Evolutionary conservation across 2,888 invertebrate species (phyloP).

Genomic region (Melanargia galathea): DNA sequence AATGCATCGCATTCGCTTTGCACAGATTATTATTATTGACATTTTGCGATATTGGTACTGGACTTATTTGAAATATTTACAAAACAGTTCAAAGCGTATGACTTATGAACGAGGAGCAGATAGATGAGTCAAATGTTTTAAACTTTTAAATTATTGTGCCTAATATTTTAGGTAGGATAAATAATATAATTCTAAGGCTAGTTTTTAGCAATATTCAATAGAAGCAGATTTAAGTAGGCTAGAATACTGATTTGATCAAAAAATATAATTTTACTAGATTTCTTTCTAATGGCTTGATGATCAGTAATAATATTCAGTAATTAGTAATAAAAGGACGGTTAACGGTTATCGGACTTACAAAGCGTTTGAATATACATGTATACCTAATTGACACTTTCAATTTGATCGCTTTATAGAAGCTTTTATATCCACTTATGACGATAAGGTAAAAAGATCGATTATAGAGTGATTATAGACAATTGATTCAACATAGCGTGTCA

Average conservation of each 20-base stretch:
- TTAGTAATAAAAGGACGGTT: conserved; percentile 31
- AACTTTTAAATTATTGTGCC: neutral
- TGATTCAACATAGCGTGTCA: conserved; percentile 66
- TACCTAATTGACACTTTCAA: conserved; percentile 54
- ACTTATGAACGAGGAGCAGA: neutral
- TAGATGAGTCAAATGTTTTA: neutral
- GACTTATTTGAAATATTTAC: conserved; percentile 10
- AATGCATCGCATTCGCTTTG: conserved; percentile 44
- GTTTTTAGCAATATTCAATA: neutral
- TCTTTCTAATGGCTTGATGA: conserved; percentile 9
- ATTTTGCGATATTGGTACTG: conserved; percentile 28
- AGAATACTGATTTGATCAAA: neutral
- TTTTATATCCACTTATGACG: conserved; percentile 60
- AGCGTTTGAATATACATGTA: conserved; percentile 40
- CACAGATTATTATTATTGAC: conserved; percentile 37
- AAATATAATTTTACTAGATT: neutral
- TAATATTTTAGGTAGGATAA: neutral
- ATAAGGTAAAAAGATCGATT: conserved; percentile 30
- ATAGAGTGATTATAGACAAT: conserved; percentile 55
- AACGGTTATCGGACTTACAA: conserved; percentile 41
- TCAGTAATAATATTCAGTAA: conserved; percentile 12
- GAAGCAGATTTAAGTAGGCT: too few relatives aligned
- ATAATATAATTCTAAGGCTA: neutral
- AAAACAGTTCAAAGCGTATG: conserved; percentile 10
- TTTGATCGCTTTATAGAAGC: conserved; percentile 51